These are phyloP conservation scores for Neoarius graeffei DNA, from an alignment of 2,113 vertebrate species.

Conservation along the genomic window DNA sequence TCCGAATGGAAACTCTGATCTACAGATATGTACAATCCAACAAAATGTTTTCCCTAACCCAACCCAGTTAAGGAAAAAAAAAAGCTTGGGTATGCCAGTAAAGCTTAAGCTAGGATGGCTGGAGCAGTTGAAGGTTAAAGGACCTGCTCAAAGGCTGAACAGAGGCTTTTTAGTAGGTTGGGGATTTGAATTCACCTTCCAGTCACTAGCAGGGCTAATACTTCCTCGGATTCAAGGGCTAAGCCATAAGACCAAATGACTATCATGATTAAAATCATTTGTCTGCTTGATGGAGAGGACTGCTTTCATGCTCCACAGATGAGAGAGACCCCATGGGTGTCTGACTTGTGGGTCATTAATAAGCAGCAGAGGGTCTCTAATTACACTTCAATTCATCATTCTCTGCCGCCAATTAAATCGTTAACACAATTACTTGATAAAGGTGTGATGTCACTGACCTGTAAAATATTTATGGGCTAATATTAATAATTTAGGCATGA, in stretches of 20 bases:
- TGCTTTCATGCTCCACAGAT: slow-evolving; percentile 31
- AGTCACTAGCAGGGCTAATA: background rate
- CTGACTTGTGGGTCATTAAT: slow-evolving; percentile 53
- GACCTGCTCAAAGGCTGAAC: background rate
- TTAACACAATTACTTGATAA: slow-evolving; percentile 58
- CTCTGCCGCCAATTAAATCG: slow-evolving; percentile 59
- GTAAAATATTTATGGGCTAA: slow-evolving; percentile 61
- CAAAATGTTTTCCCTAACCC: background rate
- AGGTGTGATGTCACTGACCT: slow-evolving; percentile 56
- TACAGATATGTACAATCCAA: background rate
- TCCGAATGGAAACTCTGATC: background rate
- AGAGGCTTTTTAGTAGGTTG: background rate
- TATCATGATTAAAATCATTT: slow-evolving; percentile 24
- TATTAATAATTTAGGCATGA: slow-evolving; percentile 55
- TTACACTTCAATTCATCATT: slow-evolving; percentile 61
- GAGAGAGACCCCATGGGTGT: slow-evolving; percentile 31
- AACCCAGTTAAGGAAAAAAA: background rate
- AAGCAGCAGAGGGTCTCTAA: slow-evolving; percentile 53
- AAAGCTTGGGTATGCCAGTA: background rate
- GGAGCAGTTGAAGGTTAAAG: background rate
- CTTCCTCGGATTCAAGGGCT: background rate
- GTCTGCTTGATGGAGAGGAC: slow-evolving; percentile 6
- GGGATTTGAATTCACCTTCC: slow-evolving; percentile 13
- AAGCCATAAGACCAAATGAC: slow-evolving; percentile 1
- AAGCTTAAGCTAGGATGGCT: background rate